These are phyloP conservation scores for Adelphocoris suturalis DNA, from an alignment of 2,888 invertebrate genomes.

Conservation along the genomic window DNA sequence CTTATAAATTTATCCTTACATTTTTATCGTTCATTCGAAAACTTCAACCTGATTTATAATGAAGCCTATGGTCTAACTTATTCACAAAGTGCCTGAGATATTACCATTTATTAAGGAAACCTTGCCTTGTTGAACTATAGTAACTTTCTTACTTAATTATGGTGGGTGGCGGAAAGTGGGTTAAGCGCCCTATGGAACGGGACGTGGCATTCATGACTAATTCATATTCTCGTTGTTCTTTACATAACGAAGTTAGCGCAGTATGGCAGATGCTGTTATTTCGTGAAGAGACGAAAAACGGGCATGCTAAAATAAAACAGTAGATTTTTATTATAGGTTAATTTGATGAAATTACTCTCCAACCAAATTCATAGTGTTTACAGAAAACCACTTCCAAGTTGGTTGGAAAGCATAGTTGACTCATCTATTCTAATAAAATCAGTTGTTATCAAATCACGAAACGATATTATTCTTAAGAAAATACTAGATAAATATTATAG, in stretches of 20 bases:
- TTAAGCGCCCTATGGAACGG: conserved; percentile 40
- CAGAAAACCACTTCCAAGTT: too few relatives aligned
- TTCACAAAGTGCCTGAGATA: conserved; percentile 8
- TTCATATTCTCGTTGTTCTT: conserved; percentile 51
- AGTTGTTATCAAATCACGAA: too few relatives aligned
- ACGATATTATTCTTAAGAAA: too few relatives aligned
- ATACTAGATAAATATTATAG: too few relatives aligned
- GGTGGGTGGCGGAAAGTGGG: conserved; percentile 42
- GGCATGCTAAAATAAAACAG: not conserved
- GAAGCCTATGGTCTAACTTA: conserved; percentile 22
- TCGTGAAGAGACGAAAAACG: not conserved
- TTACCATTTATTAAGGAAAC: conserved; percentile 53
- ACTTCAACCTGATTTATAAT: conserved; percentile 20
- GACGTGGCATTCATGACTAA: conserved; percentile 49
- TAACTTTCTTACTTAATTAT: conserved; percentile 49
- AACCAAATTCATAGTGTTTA: too few relatives aligned
- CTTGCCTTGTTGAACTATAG: conserved; percentile 28
- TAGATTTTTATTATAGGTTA: too few relatives aligned
- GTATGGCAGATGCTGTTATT: conserved; percentile 45
- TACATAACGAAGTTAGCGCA: conserved; percentile 14
- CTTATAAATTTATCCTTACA: too few relatives aligned
- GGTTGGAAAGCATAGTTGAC: too few relatives aligned
- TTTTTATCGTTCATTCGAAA: too few relatives aligned
- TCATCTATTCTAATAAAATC: too few relatives aligned
- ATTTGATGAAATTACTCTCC: too few relatives aligned